Base-by-base conservation (phyloP, 2,797 vertebrate species). In the Pangasius djambal region DNA sequence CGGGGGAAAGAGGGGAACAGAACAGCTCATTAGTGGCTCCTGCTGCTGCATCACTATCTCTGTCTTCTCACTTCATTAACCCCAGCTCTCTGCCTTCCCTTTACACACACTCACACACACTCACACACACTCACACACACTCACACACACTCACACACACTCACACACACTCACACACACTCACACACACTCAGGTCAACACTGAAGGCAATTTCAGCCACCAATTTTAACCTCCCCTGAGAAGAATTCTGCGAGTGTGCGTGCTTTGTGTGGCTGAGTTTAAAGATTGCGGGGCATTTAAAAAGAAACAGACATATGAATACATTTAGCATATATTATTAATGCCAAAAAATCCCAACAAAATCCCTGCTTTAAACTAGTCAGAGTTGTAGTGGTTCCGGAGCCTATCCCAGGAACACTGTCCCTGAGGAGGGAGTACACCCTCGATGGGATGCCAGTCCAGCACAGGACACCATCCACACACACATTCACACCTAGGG, bases 21-120 rank as follows among this genome's bases (percentile, higher is more conserved):
- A 89, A 34, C 55, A 90, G 90, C 88, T 6, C 52, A 89, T 85
- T 94, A 85, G 90, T 20, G 86, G 50, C 61, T 69, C 34, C 63
- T 88, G 61, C 63, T 89, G 83, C 77, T 83, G 37, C 89, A 88
- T 88, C 75, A 88, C 91, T 87, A 89, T 88, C 85, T 91, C 74
- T 87, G 84, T 89, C 87, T 81, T 7, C 22, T 86, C 78, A 75
- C 40, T 92, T 92, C 88, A 92, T 92, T 92, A 91, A 91, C 91
- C 90, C 83, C 79, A 78, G 74, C 85, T 87, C 87, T 91, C 83
- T 72, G 84, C 61, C 63, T 52, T 37, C 37, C 70, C 25, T 59
- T 37, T 52, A 75, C 75, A 57, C 4, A 55, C 59, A 31, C 79
- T 48, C 67, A 83, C 22, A 18, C 37, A 16, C 37, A 31, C 65